Conservation (phyloP, 2,888 invertebrate genomes). For the Sisyra terminalis region DNA sequence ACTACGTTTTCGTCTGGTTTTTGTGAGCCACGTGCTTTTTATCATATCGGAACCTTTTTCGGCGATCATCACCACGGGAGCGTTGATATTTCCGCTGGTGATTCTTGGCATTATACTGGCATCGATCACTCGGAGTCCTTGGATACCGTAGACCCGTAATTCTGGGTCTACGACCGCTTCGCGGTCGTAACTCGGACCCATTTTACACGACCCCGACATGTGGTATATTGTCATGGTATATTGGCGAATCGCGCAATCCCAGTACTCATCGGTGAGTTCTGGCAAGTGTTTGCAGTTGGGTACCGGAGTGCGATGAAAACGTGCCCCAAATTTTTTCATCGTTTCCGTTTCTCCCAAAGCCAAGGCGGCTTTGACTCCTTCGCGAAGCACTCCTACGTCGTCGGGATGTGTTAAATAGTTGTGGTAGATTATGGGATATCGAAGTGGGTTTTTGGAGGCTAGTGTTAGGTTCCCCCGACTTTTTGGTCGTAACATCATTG, state of each 20-base stretch:
- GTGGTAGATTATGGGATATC: slow-evolving; percentile 77
- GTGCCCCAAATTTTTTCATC: slow-evolving; percentile 61
- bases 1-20: slow-evolving; percentile 17
- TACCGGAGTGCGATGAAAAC: slow-evolving; percentile 52
- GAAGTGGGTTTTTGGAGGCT: slow-evolving; percentile 47
- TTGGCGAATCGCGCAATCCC: slow-evolving; percentile 69
- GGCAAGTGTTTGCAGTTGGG: slow-evolving; percentile 73
- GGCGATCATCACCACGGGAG: slow-evolving; percentile 74
- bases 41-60: slow-evolving; percentile 76
- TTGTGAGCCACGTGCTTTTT: slow-evolving; percentile 46
- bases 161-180: slow-evolving; percentile 69
- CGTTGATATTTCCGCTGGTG: slow-evolving; percentile 76
- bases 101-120: slow-evolving; percentile 80
- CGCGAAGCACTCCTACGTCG: slow-evolving; percentile 67
- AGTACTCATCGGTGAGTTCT: slow-evolving; percentile 66
- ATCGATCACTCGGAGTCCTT: slow-evolving; percentile 68
- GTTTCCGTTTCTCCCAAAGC: slow-evolving; percentile 66
- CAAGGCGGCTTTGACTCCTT: slow-evolving; percentile 73
- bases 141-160: slow-evolving; percentile 58
- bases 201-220: slow-evolving; percentile 68
- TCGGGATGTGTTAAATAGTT: slow-evolving; percentile 81
- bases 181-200: slow-evolving; percentile 62
- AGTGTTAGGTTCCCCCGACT: slow-evolving; percentile 68
- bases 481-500: slow-evolving; percentile 80
- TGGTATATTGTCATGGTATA: slow-evolving; percentile 83